Evolutionary conservation across 64 coral and sea anemone species (phyloP).

Genomic region (Hydrozoanthus tunicans): DNA sequence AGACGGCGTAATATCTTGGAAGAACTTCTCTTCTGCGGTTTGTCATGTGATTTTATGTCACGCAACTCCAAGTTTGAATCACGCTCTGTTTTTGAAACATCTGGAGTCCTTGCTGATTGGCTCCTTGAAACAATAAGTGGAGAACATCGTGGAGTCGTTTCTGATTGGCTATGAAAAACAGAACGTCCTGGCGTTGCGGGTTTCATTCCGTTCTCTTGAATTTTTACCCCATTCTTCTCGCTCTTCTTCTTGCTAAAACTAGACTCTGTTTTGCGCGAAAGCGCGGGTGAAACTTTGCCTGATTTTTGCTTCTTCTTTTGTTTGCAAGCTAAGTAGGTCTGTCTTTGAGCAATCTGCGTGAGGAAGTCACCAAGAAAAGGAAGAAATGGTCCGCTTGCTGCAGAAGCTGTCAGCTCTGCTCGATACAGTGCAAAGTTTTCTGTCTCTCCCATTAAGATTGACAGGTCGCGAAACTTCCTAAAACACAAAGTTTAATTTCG

Average conservation of each 20-base stretch:
- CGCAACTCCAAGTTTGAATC: conserved; percentile 36
- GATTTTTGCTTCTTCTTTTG: conserved; percentile 58
- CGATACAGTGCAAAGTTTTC: conserved; percentile 90
- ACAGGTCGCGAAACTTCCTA: conserved; percentile 89
- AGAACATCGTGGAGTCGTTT: conserved; percentile 37
- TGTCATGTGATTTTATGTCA: conserved; percentile 64
- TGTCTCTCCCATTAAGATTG: conserved; percentile 87
- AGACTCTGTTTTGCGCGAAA: background rate
- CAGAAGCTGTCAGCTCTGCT: conserved; percentile 56
- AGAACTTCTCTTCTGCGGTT: conserved; percentile 57
- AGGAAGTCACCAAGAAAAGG: conserved; percentile 96
- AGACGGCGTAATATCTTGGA: conserved; percentile 64
- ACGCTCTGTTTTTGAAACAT: background rate
- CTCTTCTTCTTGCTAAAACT: background rate
- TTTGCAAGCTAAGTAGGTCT: conserved; percentile 80
- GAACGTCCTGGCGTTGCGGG: background rate
- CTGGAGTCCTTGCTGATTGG: conserved; percentile 36
- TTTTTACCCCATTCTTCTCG: conserved; percentile 6
- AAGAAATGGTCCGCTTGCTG: conserved; percentile 68
- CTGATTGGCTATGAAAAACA: conserved; percentile 18
- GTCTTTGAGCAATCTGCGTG: conserved; percentile 92
- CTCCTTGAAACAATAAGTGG: background rate
- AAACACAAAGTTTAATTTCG: background rate
- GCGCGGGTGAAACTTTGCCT: background rate
- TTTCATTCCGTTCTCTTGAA: conserved; percentile 59